phyloP scores from a whole-genome alignment of 2,888 invertebrate genomes.

The Baronia brevicornis region DNA sequence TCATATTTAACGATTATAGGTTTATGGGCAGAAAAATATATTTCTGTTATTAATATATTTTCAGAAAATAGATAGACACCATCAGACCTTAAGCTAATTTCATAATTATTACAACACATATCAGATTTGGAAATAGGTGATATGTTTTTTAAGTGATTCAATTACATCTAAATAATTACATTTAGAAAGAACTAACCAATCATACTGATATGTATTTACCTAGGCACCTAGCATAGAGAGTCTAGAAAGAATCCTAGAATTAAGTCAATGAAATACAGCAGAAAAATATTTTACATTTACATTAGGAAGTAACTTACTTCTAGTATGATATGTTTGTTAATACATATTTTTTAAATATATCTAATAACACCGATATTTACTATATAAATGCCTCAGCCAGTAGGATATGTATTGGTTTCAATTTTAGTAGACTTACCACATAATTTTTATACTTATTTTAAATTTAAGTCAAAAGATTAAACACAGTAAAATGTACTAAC shows the following conservation, averaged over 20 bases:
- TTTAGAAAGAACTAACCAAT: constrained; percentile 17
- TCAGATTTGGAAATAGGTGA: constrained; percentile 26
- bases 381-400: constrained; percentile 74
- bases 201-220: constrained; percentile 52
- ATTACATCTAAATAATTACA: constrained; percentile 6
- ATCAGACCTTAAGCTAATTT: constrained; percentile 47
- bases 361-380: constrained; percentile 53
- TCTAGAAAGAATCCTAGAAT: constrained; percentile 15
- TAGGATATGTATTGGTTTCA: constrained; percentile 70
- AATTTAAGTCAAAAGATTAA: constrained; percentile 50
- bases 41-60: constrained; percentile 29
- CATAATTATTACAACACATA: constrained; percentile 22
- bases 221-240: constrained; percentile 56
- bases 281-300: constrained; percentile 28
- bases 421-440: constrained; percentile 59
- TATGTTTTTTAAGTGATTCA: constrained; percentile 27
- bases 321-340: constrained; percentile 21
- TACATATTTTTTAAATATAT: constrained; percentile 12
- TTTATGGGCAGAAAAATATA: constrained; percentile 53
- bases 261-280: constrained; percentile 19
- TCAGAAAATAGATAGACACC: constrained; percentile 55
- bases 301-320: constrained; percentile 30
- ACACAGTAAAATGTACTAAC: constrained; percentile 40
- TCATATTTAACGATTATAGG: constrained; percentile 55
- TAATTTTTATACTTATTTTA: constrained; percentile 37